Percentiles rank a stretch among this genome's conserved stretches.
Conservation (phyloP, 2,113 vertebrate species). For the Columba janthina region DNA sequence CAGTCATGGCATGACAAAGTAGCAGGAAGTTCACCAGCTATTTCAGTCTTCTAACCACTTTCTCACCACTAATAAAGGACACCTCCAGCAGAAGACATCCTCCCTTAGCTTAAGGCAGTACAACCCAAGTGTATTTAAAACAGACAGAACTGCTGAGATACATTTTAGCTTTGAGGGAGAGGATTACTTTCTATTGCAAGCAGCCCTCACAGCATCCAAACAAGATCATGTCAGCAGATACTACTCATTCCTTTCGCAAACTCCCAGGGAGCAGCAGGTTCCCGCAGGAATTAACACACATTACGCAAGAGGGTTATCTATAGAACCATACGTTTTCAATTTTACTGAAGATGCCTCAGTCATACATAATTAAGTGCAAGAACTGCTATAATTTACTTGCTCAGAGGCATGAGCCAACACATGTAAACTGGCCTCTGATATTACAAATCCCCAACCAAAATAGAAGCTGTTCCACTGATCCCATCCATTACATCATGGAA, state of each 20-base stretch:
- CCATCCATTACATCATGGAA: conserved; percentile 17
- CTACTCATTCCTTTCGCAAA: not conserved
- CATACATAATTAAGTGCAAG: not conserved
- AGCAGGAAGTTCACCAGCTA: not conserved
- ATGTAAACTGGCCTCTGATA: not conserved
- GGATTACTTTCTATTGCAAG: fast-evolving
- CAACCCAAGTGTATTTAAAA: not conserved
- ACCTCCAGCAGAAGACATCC: not conserved
- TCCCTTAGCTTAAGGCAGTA: not conserved
- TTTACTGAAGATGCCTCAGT: not conserved
- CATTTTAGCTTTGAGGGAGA: not conserved
- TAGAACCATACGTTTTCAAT: not conserved
- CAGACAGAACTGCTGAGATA: not conserved
- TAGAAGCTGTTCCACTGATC: not conserved
- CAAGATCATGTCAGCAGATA: not conserved
- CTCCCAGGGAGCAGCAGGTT: not conserved
- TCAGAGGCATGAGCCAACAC: not conserved
- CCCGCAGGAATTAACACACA: not conserved
- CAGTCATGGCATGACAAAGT: not conserved
- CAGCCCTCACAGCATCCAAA: not conserved
- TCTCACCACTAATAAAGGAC: not conserved
- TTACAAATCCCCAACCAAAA: not conserved
- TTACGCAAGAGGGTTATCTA: not conserved
- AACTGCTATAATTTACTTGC: not conserved
- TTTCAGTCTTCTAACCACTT: not conserved